A percentile compares a stretch with the other conserved stretches of the same genome.
These are phyloP conservation scores for Platysternon megacephalum DNA, from an alignment of 2,113 vertebrate species.

Conservation along the genomic window DNA sequence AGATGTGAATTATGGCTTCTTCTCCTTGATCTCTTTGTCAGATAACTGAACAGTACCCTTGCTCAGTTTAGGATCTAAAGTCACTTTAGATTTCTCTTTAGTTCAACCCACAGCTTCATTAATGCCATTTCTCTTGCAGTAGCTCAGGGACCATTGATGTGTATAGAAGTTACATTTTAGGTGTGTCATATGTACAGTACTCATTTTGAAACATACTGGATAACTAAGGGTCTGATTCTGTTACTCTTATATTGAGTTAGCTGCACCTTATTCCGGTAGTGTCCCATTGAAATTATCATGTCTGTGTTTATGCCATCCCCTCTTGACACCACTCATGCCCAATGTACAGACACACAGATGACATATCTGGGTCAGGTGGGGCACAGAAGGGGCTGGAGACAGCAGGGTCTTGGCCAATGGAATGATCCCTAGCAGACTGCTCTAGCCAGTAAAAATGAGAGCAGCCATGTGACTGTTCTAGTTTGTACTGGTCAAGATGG, in stretches of 20 bases:
- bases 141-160: not conserved
- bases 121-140: not conserved
- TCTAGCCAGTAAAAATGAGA: not conserved
- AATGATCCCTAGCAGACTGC: not conserved
- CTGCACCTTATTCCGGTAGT: not conserved
- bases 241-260: not conserved
- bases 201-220: not conserved
- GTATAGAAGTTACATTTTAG: not conserved
- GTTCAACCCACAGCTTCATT: not conserved
- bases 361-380: not conserved
- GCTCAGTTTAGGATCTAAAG: not conserved
- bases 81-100: not conserved
- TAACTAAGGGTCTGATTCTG: not conserved
- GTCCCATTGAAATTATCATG: not conserved
- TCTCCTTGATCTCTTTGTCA: not conserved
- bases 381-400: not conserved
- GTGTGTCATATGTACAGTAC: not conserved
- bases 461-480: not conserved
- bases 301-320: not conserved
- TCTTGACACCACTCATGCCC: not conserved
- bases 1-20: not conserved
- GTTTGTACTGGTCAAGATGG: not conserved
- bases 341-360: not conserved
- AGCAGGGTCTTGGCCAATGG: not conserved
- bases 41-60: not conserved